These are phyloP conservation scores for Temnothorax longispinosus DNA, from an alignment of 1,140 invertebrate species.

Conservation along the genomic window DNA sequence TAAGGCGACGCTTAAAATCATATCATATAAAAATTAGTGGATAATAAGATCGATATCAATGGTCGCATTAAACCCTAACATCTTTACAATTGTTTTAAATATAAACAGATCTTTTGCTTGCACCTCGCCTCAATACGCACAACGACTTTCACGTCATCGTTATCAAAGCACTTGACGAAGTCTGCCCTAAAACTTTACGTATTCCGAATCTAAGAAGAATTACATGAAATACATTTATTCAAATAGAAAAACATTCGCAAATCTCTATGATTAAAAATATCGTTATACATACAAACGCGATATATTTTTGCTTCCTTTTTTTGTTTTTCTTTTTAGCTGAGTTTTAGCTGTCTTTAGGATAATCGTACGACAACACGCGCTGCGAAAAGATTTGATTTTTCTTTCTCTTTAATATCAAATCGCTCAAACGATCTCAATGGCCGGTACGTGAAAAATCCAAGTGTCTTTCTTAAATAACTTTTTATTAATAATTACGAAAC, in stretches of 20 bases:
- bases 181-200: conserved; percentile 18
- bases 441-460: conserved; percentile 61
- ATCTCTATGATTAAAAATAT: conserved; percentile 53
- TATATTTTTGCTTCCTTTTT: background rate
- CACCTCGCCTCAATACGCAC: background rate
- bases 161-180: conserved; percentile 44
- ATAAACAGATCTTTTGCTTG: conserved; percentile 40
- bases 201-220: conserved; percentile 32
- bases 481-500: conserved; percentile 80
- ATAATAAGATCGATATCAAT: conserved; percentile 23
- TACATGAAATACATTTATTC: conserved; percentile 47
- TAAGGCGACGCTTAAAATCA: conserved; percentile 29
- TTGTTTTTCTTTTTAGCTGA: conserved; percentile 15
- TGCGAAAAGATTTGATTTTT: conserved; percentile 53
- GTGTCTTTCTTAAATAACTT: conserved; percentile 53
- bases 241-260: conserved; percentile 55
- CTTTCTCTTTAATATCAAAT: conserved; percentile 40
- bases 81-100: conserved; percentile 39
- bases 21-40: background rate
- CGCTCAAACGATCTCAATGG: conserved; percentile 32
- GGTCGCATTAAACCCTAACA: conserved; percentile 6
- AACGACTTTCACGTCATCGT: conserved; percentile 13
- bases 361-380: conserved; percentile 52
- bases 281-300: conserved; percentile 43
- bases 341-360: background rate